These are phyloP conservation scores for Drosophila sucinea DNA, from an alignment of 1,140 invertebrate genomes.

Conservation along the genomic window DNA sequence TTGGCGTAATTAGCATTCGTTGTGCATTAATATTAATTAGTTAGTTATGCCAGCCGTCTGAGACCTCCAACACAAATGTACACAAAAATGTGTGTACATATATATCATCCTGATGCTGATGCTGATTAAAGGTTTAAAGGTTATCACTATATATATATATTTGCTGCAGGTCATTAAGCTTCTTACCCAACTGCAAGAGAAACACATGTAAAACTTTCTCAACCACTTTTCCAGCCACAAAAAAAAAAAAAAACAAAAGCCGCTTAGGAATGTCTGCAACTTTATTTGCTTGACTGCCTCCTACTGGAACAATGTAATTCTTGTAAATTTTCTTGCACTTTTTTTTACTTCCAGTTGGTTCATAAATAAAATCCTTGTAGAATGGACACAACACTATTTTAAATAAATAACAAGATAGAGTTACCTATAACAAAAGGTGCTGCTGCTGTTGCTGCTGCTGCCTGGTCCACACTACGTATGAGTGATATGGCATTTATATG, in stretches of 20 bases:
- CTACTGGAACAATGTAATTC: slow-evolving; percentile 6
- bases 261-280: slow-evolving; percentile 66
- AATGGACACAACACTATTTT: slow-evolving; percentile 38
- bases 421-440: slow-evolving; percentile 57
- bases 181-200: neutral
- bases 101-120: neutral
- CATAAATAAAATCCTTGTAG: slow-evolving; percentile 62
- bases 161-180: neutral
- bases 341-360: slow-evolving; percentile 47
- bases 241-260: slow-evolving; percentile 42
- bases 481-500: slow-evolving; percentile 40
- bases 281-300: slow-evolving; percentile 38
- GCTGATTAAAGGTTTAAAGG: slow-evolving; percentile 11
- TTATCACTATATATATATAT: neutral
- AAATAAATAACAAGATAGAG: slow-evolving; percentile 71
- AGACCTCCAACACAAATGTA: slow-evolving; percentile 10
- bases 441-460: neutral
- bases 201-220: neutral
- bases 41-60: slow-evolving; percentile 56
- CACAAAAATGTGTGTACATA: neutral
- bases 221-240: neutral
- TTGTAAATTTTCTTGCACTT: neutral
- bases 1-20: slow-evolving; percentile 71
- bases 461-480: slow-evolving; percentile 52
- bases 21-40: slow-evolving; percentile 80